Base-by-base conservation (phyloP, 2,797 vertebrate species). In the Xenentodon cancila region DNA sequence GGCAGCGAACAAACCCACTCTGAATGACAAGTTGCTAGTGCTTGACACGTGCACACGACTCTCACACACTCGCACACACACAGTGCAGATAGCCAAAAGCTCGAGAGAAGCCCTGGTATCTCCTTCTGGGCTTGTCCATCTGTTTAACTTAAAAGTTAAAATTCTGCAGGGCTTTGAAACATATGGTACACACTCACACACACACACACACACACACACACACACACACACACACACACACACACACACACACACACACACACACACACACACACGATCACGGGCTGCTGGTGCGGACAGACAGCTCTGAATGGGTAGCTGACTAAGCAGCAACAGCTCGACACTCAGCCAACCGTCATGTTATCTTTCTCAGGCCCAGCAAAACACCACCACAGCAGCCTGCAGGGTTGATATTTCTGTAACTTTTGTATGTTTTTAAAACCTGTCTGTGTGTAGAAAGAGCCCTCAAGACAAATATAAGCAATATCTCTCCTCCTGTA, bases 271-370 rank as follows among this genome's bases (percentile, higher is more conserved):
- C 68, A 71, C 40, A 61, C 49, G 75, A 79, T 80, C 52, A 37
- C 66, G 70, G 77, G 37, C 68, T 47, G 62, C 65, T 77, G 73
- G 75, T 81, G 77, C 64, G 73, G 77, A 84, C 76, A 66, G 82
- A 71, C 75, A 49, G 69, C 61, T 77, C 77, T 55, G 76, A 71
- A 59, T 62, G 64, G 72, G 78, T 75, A 75, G 86, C 88, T 88
- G 86, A 89, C 84, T 81, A 87, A 85, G 87, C 87, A 82, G 81
- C 62, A 49, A 32, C 75, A 60, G 75, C 77, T 73, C 71, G 7
- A 46, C 75, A 68, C 75, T 84, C 77, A 74, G 85, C 81, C 83
- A 75, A 65, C 68, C 55, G 4, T 81, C 80, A 65, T 73, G 83
- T 84, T 75, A 64, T 80, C 81, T 70, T 80, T 76, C 75, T 30